Conservation (phyloP, 2,888 invertebrate genomes). For the Eulithis testata region DNA sequence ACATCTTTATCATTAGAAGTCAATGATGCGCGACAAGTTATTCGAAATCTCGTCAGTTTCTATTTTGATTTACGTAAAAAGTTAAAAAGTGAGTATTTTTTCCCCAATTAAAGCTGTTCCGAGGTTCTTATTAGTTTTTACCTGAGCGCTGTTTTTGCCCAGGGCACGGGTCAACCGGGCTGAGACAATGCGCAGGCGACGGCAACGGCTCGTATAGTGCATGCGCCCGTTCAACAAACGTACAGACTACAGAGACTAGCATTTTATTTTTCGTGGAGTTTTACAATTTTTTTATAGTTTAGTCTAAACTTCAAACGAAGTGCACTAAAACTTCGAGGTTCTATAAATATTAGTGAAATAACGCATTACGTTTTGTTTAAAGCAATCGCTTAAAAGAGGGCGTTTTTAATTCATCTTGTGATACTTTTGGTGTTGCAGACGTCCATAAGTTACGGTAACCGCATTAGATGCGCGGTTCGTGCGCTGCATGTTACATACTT, state of each 20-base stretch:
- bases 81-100: constrained; percentile 69
- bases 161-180: constrained; percentile 81
- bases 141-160: constrained; percentile 64
- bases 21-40: constrained; percentile 43
- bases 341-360: too few relatives aligned
- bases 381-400: too few relatives aligned
- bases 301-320: too few relatives aligned
- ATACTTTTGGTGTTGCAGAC: too few relatives aligned
- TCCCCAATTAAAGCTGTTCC: constrained; percentile 71
- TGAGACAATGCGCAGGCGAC: constrained; percentile 74
- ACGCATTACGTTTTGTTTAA: too few relatives aligned
- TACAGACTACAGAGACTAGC: not conserved
- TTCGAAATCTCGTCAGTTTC: constrained; percentile 49
- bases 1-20: constrained; percentile 52
- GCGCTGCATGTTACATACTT: too few relatives aligned
- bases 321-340: too few relatives aligned
- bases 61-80: constrained; percentile 43
- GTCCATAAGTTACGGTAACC: too few relatives aligned
- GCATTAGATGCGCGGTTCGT: too few relatives aligned
- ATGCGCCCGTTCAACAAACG: constrained; percentile 12
- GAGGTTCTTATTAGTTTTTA: constrained; percentile 67
- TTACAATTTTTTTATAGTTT: too few relatives aligned
- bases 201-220: constrained; percentile 8
- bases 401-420: too few relatives aligned
- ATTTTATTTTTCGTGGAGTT: too few relatives aligned